Conservation (phyloP, 23 tunicate genomes). For the Trididemnum miniatum region DNA sequence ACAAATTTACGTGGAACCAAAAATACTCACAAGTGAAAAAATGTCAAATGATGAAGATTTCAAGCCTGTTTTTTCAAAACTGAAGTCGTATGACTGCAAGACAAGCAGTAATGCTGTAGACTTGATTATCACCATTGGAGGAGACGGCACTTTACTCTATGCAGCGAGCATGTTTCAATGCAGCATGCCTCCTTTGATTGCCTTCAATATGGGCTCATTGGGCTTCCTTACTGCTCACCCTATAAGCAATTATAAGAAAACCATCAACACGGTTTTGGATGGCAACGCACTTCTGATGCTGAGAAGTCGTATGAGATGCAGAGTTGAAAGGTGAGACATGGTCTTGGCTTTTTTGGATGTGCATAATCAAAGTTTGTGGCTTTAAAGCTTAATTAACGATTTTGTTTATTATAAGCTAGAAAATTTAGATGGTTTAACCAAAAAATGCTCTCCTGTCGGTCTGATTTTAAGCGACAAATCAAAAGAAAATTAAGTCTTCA, state of each 20-base stretch:
- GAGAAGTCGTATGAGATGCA: slow-evolving; percentile 60
- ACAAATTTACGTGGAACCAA: slow-evolving; percentile 55
- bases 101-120: slow-evolving; percentile 16
- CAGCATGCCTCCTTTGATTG: slow-evolving; percentile 82
- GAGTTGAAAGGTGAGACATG: slow-evolving; percentile 38
- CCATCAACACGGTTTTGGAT: slow-evolving; percentile 34
- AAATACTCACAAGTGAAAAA: not conserved
- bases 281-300: slow-evolving; percentile 66
- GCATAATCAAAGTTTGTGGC: too few species aligned
- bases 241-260: slow-evolving; percentile 37
- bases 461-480: too few species aligned
- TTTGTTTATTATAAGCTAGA: too few species aligned
- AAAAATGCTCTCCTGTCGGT: too few species aligned
- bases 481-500: too few species aligned
- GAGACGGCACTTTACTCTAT: slow-evolving; percentile 80
- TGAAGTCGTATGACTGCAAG: not conserved
- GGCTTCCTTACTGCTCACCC: slow-evolving; percentile 71
- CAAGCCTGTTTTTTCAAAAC: not conserved
- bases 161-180: slow-evolving; percentile 67
- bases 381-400: too few species aligned
- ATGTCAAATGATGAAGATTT: not conserved
- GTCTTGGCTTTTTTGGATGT: too few species aligned
- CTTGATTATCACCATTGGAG: slow-evolving; percentile 70
- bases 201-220: slow-evolving; percentile 68
- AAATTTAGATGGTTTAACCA: too few species aligned